These are phyloP conservation scores for Trichonephila inaurata DNA, from an alignment of 1,140 invertebrate species.

Conservation along the genomic window DNA sequence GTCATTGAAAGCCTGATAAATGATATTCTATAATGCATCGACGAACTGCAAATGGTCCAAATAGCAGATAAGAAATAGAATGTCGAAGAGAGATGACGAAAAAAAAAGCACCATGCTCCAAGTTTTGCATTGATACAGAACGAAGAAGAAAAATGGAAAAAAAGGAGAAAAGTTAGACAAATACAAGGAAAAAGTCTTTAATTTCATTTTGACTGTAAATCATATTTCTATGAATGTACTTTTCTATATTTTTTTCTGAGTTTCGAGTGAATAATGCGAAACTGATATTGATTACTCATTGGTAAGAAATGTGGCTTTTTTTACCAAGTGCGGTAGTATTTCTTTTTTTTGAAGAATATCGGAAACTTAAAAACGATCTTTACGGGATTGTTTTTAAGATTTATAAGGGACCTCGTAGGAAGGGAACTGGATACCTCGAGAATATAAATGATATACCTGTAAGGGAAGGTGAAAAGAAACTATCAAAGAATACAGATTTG, in stretches of 20 bases:
- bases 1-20: slow-evolving; percentile 51
- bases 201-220: slow-evolving; percentile 48
- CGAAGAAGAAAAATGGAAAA: neutral
- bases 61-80: slow-evolving; percentile 45
- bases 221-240: slow-evolving; percentile 46
- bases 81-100: neutral
- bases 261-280: neutral
- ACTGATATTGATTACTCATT: slow-evolving; percentile 49
- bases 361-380: slow-evolving; percentile 14
- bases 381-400: neutral
- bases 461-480: neutral
- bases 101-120: neutral
- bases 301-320: neutral
- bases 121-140: slow-evolving; percentile 52
- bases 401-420: neutral
- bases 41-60: slow-evolving; percentile 55
- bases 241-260: slow-evolving; percentile 6
- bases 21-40: slow-evolving; percentile 57
- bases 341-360: slow-evolving; percentile 17
- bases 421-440: neutral
- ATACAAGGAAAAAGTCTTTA: slow-evolving; percentile 29
- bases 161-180: slow-evolving; percentile 32
- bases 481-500: too few relatives aligned
- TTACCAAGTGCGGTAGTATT: neutral
- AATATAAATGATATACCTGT: neutral